Percentiles rank a stretch among this genome's conserved stretches.
These are phyloP conservation scores for Serranus cabrilla DNA, from an alignment of 2,797 vertebrate species.

Conservation along the genomic window DNA sequence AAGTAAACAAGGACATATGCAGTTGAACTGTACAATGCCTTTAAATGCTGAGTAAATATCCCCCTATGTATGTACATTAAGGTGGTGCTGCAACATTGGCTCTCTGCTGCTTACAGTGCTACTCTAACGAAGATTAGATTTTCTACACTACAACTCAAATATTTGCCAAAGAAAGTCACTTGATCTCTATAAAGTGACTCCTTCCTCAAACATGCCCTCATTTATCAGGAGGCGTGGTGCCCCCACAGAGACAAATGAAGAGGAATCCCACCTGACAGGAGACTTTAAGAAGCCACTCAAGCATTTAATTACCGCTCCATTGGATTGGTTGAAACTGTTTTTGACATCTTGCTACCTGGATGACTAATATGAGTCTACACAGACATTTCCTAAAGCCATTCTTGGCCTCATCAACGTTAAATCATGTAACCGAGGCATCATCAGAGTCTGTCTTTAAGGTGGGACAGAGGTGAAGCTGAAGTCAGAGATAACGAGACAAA, in stretches of 20 bases:
- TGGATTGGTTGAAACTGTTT: constrained; percentile 24
- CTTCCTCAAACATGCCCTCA: constrained; percentile 19
- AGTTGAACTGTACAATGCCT: background rate
- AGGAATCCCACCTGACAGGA: constrained; percentile 19
- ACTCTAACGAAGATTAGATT: background rate
- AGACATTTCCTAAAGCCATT: background rate
- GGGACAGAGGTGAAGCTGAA: background rate
- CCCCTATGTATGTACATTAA: background rate
- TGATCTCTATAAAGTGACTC: background rate
- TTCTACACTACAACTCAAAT: background rate
- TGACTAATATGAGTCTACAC: constrained; percentile 21
- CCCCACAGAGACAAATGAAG: constrained; percentile 1
- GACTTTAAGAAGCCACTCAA: constrained; percentile 14
- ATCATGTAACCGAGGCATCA: constrained; percentile 11
- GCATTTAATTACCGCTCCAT: constrained; percentile 20
- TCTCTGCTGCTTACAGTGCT: background rate
- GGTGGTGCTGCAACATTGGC: background rate
- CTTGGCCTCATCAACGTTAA: constrained; percentile 7
- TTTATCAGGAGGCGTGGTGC: constrained; percentile 4
- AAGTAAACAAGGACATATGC: background rate
- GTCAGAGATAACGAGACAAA: constrained; percentile 20
- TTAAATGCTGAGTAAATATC: background rate
- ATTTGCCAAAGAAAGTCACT: background rate
- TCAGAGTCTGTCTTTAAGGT: constrained; percentile 9
- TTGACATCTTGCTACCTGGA: constrained; percentile 28